Percentiles rank a stretch among this genome's conserved stretches.
These are phyloP conservation scores for Gisinianus flammeolus DNA, from an alignment of 2,888 invertebrate genomes.

Conservation along the genomic window DNA sequence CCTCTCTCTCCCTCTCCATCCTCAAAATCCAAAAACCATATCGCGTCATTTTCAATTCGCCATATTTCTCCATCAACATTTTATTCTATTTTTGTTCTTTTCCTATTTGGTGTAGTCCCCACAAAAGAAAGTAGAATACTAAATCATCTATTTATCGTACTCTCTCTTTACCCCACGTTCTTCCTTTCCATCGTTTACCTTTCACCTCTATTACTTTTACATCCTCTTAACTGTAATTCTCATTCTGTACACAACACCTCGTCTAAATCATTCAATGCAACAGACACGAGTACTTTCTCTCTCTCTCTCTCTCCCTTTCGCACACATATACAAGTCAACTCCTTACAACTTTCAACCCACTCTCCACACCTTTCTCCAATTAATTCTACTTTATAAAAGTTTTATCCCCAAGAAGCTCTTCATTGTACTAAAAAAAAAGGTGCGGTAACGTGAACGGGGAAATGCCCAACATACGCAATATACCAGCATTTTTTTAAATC, in stretches of 20 bases:
- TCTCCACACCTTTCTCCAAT: slow-evolving; percentile 19
- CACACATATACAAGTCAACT: slow-evolving; percentile 29
- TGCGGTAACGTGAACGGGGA: no score
- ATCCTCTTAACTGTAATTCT: slow-evolving; percentile 21
- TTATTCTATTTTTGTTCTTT: neutral
- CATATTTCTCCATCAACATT: neutral
- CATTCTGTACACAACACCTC: no score
- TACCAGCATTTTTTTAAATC: no score
- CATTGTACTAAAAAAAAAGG: no score
- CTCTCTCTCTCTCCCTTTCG: slow-evolving; percentile 40
- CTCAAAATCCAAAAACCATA: no score
- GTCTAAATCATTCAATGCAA: no score
- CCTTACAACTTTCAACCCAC: slow-evolving; percentile 6
- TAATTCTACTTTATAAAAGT: neutral
- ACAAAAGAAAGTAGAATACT: neutral
- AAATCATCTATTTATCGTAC: neutral
- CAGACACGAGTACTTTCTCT: slow-evolving; percentile 19
- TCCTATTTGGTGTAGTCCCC: neutral
- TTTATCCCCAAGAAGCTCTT: no score
- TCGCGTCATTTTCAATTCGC: no score
- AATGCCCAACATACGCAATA: no score
- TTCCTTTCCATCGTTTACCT: slow-evolving; percentile 6
- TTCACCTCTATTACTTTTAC: slow-evolving; percentile 22
- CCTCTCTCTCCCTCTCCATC: no score
- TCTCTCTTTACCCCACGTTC: neutral